These are phyloP conservation scores for Hystrix cristata DNA, from an alignment of 2,113 vertebrate genomes.

Conservation along the genomic window DNA sequence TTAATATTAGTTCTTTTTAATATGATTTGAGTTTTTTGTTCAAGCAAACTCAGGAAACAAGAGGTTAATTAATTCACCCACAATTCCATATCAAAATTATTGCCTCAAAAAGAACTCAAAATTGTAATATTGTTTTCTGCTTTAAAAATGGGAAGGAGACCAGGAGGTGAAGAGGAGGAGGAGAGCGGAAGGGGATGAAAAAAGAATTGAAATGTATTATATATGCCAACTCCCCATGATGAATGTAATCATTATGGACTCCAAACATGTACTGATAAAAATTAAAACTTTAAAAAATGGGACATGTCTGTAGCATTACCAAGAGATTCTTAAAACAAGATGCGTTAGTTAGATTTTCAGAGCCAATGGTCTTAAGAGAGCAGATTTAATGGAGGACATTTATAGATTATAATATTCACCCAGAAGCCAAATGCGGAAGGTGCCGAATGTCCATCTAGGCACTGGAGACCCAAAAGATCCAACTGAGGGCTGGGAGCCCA, in stretches of 20 bases:
- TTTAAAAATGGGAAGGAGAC: neutral
- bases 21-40: neutral
- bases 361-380: too few relatives aligned
- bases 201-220: neutral
- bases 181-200: neutral
- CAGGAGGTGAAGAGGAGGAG: neutral
- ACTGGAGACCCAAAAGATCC: too few relatives aligned
- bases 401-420: too few relatives aligned
- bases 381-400: too few relatives aligned
- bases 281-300: neutral
- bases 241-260: neutral
- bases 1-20: slow-evolving; percentile 23
- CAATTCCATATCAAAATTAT: neutral
- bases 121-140: slow-evolving; percentile 5
- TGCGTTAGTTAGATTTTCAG: too few relatives aligned
- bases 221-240: neutral
- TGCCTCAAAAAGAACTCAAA: neutral
- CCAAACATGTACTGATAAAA: neutral
- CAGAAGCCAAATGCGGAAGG: too few relatives aligned
- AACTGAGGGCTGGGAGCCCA: too few relatives aligned
- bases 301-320: neutral
- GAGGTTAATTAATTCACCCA: neutral
- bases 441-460: too few relatives aligned
- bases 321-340: neutral
- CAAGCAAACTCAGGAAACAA: neutral